Evolutionary conservation across 2,113 vertebrate species (phyloP), one percentile per base, ranked within the genome.

Genomic region (Acrocephalus arundinaceus): DNA sequence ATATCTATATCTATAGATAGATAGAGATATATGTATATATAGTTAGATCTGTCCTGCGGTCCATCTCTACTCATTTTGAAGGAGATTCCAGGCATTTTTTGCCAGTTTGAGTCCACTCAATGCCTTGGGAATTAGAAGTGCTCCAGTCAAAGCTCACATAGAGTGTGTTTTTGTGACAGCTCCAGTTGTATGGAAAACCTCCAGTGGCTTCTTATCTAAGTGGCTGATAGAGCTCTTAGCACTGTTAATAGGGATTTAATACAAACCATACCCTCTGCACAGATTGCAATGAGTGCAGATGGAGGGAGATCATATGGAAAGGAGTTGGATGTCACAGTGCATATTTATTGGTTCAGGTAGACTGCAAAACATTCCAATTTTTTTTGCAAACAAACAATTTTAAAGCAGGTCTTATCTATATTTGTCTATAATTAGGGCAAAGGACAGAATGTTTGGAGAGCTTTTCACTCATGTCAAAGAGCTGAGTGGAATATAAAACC

Each of bases 1-100:
- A 6, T 1, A 4, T 31, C 16, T 39, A 2, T 25, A 21, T 33
- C 17, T 41, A 31, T 2, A 45, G 48, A 5, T 6, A 39, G 8
- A 46, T 14, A 43, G 14, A 43, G 14, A 43, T 13, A 33, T 1
- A 48, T 51, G 4, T 7, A 41, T 27, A 21, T 48, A 22, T 1
- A 37, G 19, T 16, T 37, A 71, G 24, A 20, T 8, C 6, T 72
- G 19, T 59, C 43, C 28, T 61, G 16, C 59, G 16, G 14, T 67
- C 43, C 6, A 5, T 41, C 6, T 33, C 17, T 41, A 31, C 23
- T 43, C 10, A 21, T 30, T 7, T 4, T 74, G 35, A n/a, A 90
- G 21, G 11, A 62, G 30, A 74, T 41, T 46, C 37, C n/a, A 66
- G 24, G 9, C 2, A 59, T 25, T 57, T 81, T 70, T 74, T 85